phyloP scores from a whole-genome alignment of 1,140 invertebrate genomes.

The Ectropis grisescens region DNA sequence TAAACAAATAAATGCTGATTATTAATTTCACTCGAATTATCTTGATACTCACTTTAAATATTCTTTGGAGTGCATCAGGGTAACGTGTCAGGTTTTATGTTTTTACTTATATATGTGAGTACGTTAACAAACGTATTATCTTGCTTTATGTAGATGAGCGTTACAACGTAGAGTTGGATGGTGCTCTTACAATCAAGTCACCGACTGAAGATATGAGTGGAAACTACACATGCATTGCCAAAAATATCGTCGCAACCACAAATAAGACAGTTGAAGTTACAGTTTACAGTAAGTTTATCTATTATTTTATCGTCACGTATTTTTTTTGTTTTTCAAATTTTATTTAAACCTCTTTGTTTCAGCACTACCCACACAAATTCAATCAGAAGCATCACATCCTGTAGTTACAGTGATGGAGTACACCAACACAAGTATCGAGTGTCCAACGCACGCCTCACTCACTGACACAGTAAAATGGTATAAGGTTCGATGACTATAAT shows the following conservation, averaged over 20 bases:
- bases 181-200: constrained; percentile 36
- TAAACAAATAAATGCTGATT: too few species aligned
- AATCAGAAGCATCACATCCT: constrained; percentile 21
- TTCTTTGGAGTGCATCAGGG: too few species aligned
- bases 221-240: constrained; percentile 46
- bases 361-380: constrained; percentile 35
- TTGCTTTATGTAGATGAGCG: too few species aligned
- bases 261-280: constrained; percentile 31
- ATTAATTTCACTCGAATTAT: too few species aligned
- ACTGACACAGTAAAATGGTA: constrained; percentile 53
- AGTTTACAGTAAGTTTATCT: constrained; percentile 39
- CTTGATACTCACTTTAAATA: too few species aligned
- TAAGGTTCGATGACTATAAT: constrained; percentile 43
- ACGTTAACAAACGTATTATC: too few species aligned
- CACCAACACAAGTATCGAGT: constrained; percentile 22
- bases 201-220: constrained; percentile 48
- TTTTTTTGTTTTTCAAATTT: too few species aligned
- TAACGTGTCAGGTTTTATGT: too few species aligned
- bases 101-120: too few species aligned
- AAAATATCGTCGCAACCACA: constrained; percentile 29
- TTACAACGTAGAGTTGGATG: constrained; percentile 35
- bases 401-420: constrained; percentile 33
- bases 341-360: too few species aligned
- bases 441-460: constrained; percentile 29
- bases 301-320: neutral